Percentiles rank a stretch among this genome's conserved stretches.
phyloP scores from a whole-genome alignment of 2,888 invertebrate genomes.

The Cataglyphis altisquamis region DNA sequence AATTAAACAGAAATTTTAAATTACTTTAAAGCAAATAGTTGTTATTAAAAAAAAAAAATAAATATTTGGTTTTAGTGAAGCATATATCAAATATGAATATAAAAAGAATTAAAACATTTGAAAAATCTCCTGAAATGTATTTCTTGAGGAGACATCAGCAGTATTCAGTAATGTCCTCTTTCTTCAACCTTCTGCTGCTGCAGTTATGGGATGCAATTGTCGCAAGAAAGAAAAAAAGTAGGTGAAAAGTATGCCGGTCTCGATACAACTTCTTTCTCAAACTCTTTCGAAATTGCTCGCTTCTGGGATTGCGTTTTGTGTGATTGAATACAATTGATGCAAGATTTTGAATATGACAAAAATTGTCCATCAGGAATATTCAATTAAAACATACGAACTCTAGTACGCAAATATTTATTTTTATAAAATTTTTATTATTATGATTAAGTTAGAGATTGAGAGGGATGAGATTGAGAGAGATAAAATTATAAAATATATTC shows the following conservation, averaged over 20 bases:
- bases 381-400: not conserved
- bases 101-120: not conserved
- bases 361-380: slow-evolving; percentile 16
- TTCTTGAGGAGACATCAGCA: not conserved
- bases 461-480: not conserved
- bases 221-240: slow-evolving; percentile 23
- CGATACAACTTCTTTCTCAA: slow-evolving; percentile 53
- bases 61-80: slow-evolving; percentile 3
- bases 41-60: not conserved
- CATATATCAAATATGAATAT: not conserved
- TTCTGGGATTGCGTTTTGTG: slow-evolving; percentile 36
- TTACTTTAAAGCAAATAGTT: not conserved
- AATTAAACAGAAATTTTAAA: not conserved
- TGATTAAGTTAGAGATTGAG: not conserved
- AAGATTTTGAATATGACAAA: not conserved
- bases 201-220: slow-evolving; percentile 18
- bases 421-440: not conserved
- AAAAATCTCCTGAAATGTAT: slow-evolving; percentile 11
- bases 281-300: slow-evolving; percentile 57
- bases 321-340: not conserved
- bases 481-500: not conserved
- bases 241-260: slow-evolving; percentile 21
- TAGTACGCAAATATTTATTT: not conserved
- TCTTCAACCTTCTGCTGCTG: not conserved
- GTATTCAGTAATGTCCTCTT: not conserved